Evolutionary conservation across 2,797 vertebrate genomes (phyloP).

Genomic region (Dallia pectoralis): DNA sequence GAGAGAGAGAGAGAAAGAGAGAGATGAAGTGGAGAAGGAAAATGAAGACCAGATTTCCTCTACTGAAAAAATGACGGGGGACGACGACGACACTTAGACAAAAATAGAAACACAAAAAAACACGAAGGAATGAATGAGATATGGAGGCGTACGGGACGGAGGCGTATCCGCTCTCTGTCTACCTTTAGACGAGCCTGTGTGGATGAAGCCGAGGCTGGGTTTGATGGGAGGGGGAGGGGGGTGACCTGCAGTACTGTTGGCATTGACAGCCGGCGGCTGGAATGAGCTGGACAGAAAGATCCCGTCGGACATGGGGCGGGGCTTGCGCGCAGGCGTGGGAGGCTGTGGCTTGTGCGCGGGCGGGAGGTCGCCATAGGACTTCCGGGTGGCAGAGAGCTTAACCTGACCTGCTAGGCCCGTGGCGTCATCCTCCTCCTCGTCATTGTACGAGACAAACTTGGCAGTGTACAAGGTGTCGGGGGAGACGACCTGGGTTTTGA

Average conservation of each 20-base stretch:
- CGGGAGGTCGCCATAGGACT: slow-evolving; percentile 89
- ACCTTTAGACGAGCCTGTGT: slow-evolving; percentile 83
- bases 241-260: slow-evolving; percentile 89
- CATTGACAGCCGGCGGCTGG: slow-evolving; percentile 87
- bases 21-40: slow-evolving; percentile 42
- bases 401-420: slow-evolving; percentile 90
- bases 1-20: slow-evolving; percentile 41
- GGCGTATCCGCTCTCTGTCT: slow-evolving; percentile 72
- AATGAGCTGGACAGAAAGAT: slow-evolving; percentile 93
- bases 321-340: slow-evolving; percentile 85
- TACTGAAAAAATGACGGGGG: slow-evolving; percentile 37
- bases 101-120: slow-evolving; percentile 26
- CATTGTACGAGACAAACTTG: slow-evolving; percentile 95
- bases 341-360: slow-evolving; percentile 76
- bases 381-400: slow-evolving; percentile 86
- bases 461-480: slow-evolving; percentile 98
- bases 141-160: slow-evolving; percentile 50
- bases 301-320: slow-evolving; percentile 92
- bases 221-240: slow-evolving; percentile 84
- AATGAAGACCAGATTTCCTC: slow-evolving; percentile 45
- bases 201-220: slow-evolving; percentile 77
- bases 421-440: slow-evolving; percentile 79
- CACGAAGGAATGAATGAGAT: slow-evolving; percentile 53
- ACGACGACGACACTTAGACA: slow-evolving; percentile 31
- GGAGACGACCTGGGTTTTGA: slow-evolving; percentile 93